Conservation (phyloP, 2,888 invertebrate genomes). For the Chaetogeoica ovagalla region DNA sequence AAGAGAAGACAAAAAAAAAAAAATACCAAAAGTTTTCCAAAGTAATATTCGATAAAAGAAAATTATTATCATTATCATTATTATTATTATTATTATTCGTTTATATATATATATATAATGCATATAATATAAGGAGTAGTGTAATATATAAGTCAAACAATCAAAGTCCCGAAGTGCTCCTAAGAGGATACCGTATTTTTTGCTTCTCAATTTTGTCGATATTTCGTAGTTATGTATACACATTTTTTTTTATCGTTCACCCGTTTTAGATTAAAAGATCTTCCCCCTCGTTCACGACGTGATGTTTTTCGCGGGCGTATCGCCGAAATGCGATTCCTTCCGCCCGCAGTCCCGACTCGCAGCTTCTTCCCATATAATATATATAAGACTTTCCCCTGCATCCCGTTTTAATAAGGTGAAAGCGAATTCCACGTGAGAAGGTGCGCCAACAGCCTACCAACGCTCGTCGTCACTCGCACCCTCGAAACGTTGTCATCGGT, state of each 20-base stretch:
- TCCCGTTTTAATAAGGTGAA: slow-evolving; percentile 47
- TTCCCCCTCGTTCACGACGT: slow-evolving; percentile 21
- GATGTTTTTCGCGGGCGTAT: neutral
- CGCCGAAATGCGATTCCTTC: slow-evolving; percentile 24
- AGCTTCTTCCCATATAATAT: neutral
- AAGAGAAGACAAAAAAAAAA: no score
- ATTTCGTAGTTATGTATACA: neutral
- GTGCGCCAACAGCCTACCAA: no score
- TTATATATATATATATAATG: no score
- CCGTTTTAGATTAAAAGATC: slow-evolving; percentile 50
- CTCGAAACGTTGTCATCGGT: neutral
- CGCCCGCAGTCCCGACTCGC: neutral
- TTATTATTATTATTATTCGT: neutral
- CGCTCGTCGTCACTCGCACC: neutral
- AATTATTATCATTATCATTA: neutral
- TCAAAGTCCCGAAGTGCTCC: slow-evolving; percentile 18
- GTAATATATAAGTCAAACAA: neutral
- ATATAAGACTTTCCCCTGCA: neutral
- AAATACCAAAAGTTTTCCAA: no score
- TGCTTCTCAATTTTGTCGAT: slow-evolving; percentile 3
- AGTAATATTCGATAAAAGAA: no score
- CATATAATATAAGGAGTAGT: no score
- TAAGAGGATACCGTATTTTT: slow-evolving; percentile 10
- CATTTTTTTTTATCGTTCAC: slow-evolving; percentile 36
- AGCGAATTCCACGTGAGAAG: slow-evolving; percentile 31